A percentile compares a stretch with the other conserved stretches of the same genome.
Evolutionary conservation across 2,113 vertebrate genomes (phyloP).

Genomic region (Otocyon megalotis): DNA sequence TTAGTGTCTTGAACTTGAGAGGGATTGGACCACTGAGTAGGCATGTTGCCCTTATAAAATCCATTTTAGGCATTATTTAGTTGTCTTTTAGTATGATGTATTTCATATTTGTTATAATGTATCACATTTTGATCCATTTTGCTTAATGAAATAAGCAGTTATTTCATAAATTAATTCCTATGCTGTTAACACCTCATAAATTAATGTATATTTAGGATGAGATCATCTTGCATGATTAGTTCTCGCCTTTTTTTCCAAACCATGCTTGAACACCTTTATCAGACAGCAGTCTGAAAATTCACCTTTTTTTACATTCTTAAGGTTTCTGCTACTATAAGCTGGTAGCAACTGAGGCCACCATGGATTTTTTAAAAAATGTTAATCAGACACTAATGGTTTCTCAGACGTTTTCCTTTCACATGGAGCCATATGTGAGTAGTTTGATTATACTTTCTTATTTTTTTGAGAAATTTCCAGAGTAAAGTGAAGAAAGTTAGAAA

Average conservation of each 20-base stretch:
- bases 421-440: not conserved
- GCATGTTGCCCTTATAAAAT: not conserved
- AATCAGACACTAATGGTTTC: slow-evolving; percentile 46
- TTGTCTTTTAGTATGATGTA: slow-evolving; percentile 1
- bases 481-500: not conserved
- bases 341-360: slow-evolving; percentile 25
- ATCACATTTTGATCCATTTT: slow-evolving; percentile 57
- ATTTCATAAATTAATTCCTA: slow-evolving; percentile 47
- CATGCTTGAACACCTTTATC: slow-evolving; percentile 70
- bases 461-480: slow-evolving; percentile 25
- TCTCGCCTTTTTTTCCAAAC: slow-evolving; percentile 62
- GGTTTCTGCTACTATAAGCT: slow-evolving; percentile 40
- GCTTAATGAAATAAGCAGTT: slow-evolving; percentile 63
- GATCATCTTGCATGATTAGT: slow-evolving; percentile 65
- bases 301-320: slow-evolving; percentile 37
- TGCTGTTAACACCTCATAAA: slow-evolving; percentile 61
- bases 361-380: not conserved
- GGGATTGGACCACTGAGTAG: not conserved
- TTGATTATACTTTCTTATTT: slow-evolving; percentile 27
- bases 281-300: slow-evolving; percentile 71
- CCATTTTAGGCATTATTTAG: slow-evolving; percentile 32
- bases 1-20: not conserved
- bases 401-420: slow-evolving; percentile 41
- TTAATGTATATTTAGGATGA: slow-evolving; percentile 70
- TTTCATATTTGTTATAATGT: slow-evolving; percentile 67